Percentiles rank a stretch among this genome's conserved stretches.
Evolutionary conservation across 23 tunicate genomes (phyloP).

Genomic region (Ciona savignyi): DNA sequence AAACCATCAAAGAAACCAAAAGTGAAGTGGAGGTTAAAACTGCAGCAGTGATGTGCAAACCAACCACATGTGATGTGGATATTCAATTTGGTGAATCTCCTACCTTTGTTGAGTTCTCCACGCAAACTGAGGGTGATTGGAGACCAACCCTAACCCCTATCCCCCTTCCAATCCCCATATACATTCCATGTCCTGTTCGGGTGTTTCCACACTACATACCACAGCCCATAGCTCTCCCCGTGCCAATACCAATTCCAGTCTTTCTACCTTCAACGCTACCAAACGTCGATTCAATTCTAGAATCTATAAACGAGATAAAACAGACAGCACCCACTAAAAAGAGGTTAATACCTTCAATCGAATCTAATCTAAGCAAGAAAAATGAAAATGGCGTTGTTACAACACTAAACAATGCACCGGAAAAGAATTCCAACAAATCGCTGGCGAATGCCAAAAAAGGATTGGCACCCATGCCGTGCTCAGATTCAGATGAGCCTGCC

Average conservation of each 20-base stretch:
- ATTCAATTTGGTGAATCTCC: neutral
- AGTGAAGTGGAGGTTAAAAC: neutral
- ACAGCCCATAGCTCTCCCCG: neutral
- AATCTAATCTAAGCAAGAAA: too few species aligned
- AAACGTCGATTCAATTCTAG: neutral
- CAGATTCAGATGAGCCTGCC: too few species aligned
- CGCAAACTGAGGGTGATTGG: neutral
- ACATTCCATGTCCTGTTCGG: conserved; percentile 9
- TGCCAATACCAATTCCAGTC: conserved; percentile 7
- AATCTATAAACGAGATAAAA: neutral
- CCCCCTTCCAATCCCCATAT: conserved; percentile 5
- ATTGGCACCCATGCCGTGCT: too few species aligned
- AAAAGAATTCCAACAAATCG: too few species aligned
- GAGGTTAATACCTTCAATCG: too few species aligned
- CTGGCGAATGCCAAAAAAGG: too few species aligned
- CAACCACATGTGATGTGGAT: neutral
- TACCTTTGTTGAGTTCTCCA: neutral
- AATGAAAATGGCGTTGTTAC: too few species aligned
- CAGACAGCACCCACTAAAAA: neutral
- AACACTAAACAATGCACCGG: too few species aligned
- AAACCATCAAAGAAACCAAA: neutral
- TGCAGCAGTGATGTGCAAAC: neutral
- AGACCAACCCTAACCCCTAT: neutral
- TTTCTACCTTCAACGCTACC: conserved; percentile 1
- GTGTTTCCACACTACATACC: conserved; percentile 5